Percentiles rank a stretch among this genome's conserved stretches.
Evolutionary conservation across 2,888 invertebrate genomes (phyloP).

Genomic region (Tetragnatha montana): DNA sequence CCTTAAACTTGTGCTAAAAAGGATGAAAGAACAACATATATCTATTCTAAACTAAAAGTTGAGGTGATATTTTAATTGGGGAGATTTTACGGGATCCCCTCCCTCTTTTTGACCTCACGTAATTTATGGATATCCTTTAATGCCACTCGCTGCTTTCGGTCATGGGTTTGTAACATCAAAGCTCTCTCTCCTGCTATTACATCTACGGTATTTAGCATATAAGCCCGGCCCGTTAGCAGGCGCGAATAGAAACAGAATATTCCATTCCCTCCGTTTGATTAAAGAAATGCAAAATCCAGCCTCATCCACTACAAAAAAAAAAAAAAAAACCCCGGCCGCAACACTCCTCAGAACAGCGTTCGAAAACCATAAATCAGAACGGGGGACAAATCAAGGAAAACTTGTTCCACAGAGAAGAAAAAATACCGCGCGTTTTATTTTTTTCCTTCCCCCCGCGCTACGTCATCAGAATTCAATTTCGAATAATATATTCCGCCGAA

Average conservation of each 20-base stretch:
- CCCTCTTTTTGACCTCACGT: too few species aligned
- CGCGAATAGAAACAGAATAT: not conserved
- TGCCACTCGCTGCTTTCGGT: too few species aligned
- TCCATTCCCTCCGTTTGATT: conserved; percentile 9
- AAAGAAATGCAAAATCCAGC: conserved; percentile 21
- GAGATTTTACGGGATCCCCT: too few species aligned
- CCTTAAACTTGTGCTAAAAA: too few species aligned
- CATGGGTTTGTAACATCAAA: too few species aligned
- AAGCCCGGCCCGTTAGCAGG: not conserved
- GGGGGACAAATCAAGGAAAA: conserved; percentile 64
- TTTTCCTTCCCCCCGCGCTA: conserved; percentile 24
- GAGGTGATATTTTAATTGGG: too few species aligned
- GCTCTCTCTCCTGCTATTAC: too few species aligned
- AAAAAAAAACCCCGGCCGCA: not conserved
- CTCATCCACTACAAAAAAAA: not conserved
- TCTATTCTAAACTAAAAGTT: too few species aligned
- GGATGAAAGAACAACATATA: too few species aligned
- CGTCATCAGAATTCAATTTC: conserved; percentile 67
- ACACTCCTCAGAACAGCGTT: not conserved
- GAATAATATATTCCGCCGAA: conserved; percentile 61
- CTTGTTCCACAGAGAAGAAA: conserved; percentile 36
- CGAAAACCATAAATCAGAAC: conserved; percentile 61
- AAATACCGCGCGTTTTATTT: conserved; percentile 50
- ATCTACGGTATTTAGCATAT: not conserved
- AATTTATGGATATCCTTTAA: too few species aligned